phyloP scores from a whole-genome alignment of 1,140 invertebrate genomes.

The Holcopasites calliopsidis region DNA sequence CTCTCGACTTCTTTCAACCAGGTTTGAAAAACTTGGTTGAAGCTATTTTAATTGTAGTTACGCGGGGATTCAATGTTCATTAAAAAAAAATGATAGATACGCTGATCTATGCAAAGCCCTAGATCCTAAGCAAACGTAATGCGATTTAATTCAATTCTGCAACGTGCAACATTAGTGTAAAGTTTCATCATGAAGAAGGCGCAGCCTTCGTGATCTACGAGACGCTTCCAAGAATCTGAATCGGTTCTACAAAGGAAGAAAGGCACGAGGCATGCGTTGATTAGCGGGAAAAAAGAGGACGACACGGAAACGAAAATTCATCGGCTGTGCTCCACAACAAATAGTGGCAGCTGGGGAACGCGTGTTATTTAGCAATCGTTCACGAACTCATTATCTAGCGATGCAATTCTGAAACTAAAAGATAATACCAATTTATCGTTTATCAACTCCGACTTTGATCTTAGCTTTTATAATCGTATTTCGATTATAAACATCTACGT shows the following conservation, averaged over 20 bases:
- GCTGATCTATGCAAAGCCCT: not conserved
- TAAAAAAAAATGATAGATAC: not conserved
- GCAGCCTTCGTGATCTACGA: not conserved
- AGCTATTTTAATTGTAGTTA: too few species aligned
- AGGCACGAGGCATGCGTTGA: not conserved
- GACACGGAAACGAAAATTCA: conserved; percentile 5
- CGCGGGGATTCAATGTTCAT: not conserved
- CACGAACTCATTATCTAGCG: not conserved
- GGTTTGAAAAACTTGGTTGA: too few species aligned
- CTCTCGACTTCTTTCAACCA: not conserved
- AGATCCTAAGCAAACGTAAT: too few species aligned
- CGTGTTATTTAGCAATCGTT: not conserved
- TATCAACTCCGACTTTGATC: too few species aligned
- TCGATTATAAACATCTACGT: too few species aligned
- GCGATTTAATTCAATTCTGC: too few species aligned
- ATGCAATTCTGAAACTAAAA: not conserved
- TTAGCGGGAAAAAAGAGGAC: not conserved
- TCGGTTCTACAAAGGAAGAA: too few species aligned
- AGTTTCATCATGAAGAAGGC: conserved; percentile 6
- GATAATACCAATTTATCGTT: conserved; percentile 18
- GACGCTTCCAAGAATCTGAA: not conserved
- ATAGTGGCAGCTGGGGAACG: not conserved
- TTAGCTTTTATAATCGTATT: too few species aligned
- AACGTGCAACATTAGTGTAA: not conserved
- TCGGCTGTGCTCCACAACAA: too few species aligned